Percentiles rank a stretch among this genome's conserved stretches.
Evolutionary conservation across 2,888 invertebrate genomes (phyloP).

Genomic region (Drosophila paucipuncta): DNA sequence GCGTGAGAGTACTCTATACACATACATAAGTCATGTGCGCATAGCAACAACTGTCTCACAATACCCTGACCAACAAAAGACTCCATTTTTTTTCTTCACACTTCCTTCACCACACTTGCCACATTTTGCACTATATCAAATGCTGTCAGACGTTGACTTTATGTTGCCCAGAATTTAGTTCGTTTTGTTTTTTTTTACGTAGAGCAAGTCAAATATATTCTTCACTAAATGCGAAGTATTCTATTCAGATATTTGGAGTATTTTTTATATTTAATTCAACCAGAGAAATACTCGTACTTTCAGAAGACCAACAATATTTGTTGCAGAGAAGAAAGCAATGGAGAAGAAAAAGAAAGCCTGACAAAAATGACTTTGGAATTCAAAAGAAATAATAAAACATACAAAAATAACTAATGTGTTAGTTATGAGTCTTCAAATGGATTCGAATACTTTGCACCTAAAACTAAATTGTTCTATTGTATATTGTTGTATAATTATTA

Average conservation of each 20-base stretch:
- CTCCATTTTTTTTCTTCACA: background rate
- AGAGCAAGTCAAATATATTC: constrained; percentile 7
- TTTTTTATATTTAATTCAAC: background rate
- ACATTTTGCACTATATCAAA: constrained; percentile 38
- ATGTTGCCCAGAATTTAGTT: constrained; percentile 16
- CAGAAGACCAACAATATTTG: background rate
- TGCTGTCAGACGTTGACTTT: constrained; percentile 38
- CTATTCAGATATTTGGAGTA: background rate
- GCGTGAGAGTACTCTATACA: constrained; percentile 3
- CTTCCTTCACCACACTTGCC: constrained; percentile 4
- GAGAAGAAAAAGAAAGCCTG: too few relatives aligned
- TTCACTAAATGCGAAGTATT: background rate
- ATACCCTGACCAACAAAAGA: constrained; percentile 6
- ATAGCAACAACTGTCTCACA: constrained; percentile 12
- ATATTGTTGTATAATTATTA: background rate
- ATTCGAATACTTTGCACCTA: background rate
- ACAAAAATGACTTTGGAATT: background rate
- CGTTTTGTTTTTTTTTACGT: constrained; percentile 9
- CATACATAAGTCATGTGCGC: constrained; percentile 35
- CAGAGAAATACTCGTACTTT: too few relatives aligned
- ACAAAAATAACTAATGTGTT: background rate
- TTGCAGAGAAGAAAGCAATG: too few relatives aligned
- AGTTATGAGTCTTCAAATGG: background rate
- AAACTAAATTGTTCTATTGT: background rate
- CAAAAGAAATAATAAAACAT: background rate